phyloP scores from a whole-genome alignment of 37 sponge, comb jelly and placozoan species.

The Halisarca cf. caerulea region DNA sequence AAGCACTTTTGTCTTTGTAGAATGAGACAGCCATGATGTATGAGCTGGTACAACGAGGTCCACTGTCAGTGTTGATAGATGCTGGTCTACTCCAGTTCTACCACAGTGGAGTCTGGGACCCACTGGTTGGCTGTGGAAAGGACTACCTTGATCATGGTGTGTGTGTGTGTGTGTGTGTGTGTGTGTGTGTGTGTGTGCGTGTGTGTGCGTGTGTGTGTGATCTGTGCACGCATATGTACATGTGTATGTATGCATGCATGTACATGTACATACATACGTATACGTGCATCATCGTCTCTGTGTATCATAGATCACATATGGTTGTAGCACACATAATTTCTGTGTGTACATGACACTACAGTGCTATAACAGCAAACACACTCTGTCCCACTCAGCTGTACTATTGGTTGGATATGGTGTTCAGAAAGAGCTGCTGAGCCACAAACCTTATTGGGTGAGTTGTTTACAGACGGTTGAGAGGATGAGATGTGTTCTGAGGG shows the following conservation, averaged over 20 bases:
- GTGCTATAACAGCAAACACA: too few species aligned
- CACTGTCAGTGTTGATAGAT: conserved; percentile 77
- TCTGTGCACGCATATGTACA: background rate
- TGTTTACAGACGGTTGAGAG: too few species aligned
- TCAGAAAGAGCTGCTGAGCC: conserved; percentile 53
- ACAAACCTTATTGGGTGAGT: conserved; percentile 87
- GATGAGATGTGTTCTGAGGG: too few species aligned
- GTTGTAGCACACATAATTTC: too few species aligned
- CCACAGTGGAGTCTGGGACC: conserved; percentile 83
- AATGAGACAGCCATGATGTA: conserved; percentile 63
- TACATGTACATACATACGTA: too few species aligned
- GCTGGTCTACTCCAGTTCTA: conserved; percentile 86
- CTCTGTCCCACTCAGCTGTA: conserved; percentile 60
- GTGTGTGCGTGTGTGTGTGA: too few species aligned
- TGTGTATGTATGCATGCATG: too few species aligned
- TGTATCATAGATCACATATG: too few species aligned
- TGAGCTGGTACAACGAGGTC: conserved; percentile 56
- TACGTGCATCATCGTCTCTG: too few species aligned
- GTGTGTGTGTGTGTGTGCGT: too few species aligned
- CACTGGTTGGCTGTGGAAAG: conserved; percentile 39
- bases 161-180: background rate
- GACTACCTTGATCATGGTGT: conserved; percentile 69
- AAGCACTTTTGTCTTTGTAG: conserved; percentile 12
- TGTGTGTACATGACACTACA: too few species aligned
- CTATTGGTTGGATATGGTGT: conserved; percentile 83